Evolutionary conservation across 1,140 invertebrate genomes (phyloP).

Genomic region (Magallana ariakensis): DNA sequence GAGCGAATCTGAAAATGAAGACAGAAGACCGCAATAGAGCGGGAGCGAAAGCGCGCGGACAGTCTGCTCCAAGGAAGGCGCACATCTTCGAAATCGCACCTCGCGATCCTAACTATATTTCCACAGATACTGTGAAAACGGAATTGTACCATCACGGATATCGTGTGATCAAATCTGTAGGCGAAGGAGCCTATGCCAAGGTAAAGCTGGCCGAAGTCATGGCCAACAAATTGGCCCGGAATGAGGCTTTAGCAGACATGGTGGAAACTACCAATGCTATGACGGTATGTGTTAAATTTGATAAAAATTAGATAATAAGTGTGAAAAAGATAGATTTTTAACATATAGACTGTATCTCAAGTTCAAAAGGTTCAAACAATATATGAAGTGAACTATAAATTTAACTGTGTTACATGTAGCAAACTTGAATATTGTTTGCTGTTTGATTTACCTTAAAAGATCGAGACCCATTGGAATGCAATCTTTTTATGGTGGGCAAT

Average conservation of each 20-base stretch:
- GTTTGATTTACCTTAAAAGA: not conserved
- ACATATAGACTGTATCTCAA: too few relatives aligned
- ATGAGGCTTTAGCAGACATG: constrained; percentile 51
- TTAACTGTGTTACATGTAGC: not conserved
- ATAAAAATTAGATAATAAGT: not conserved
- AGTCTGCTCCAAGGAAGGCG: too few relatives aligned
- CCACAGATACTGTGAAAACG: constrained; percentile 52
- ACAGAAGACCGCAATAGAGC: too few relatives aligned
- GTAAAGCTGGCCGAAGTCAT: constrained; percentile 66
- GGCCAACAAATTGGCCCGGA: constrained; percentile 60
- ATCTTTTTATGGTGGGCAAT: not conserved
- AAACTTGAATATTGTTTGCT: not conserved
- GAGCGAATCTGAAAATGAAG: too few relatives aligned
- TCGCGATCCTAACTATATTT: not conserved
- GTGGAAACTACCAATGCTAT: not conserved
- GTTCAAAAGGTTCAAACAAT: not conserved
- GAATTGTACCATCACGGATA: constrained; percentile 66
- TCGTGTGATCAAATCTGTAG: constrained; percentile 56
- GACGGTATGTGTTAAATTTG: not conserved
- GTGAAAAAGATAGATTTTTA: too few relatives aligned
- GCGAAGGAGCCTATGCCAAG: constrained; percentile 69
- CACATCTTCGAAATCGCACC: not conserved
- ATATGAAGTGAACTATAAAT: not conserved
- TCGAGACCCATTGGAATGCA: not conserved
- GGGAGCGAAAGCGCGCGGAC: too few relatives aligned